These are phyloP conservation scores for Aphelenchoides fujianensis DNA, from an alignment of 1,140 invertebrate genomes.

Conservation along the genomic window DNA sequence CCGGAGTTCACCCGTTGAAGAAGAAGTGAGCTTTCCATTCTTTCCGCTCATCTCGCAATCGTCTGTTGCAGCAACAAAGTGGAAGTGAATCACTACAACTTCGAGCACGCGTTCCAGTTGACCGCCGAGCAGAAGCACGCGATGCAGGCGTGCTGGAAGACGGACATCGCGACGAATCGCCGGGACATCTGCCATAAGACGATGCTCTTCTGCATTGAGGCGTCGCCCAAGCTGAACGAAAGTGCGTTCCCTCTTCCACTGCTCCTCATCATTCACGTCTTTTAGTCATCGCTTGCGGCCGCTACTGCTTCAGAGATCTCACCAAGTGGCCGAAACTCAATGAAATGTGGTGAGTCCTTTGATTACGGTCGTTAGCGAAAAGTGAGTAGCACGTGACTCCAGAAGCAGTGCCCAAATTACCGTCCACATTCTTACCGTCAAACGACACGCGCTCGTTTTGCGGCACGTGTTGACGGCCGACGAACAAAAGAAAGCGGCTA, in stretches of 20 bases:
- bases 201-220: constrained; percentile 58
- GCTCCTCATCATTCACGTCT: too few species aligned
- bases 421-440: too few species aligned
- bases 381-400: too few species aligned
- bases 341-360: constrained; percentile 46
- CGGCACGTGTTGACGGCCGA: too few species aligned
- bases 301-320: constrained; percentile 52
- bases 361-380: too few species aligned
- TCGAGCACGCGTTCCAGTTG: not conserved
- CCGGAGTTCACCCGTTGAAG: not conserved
- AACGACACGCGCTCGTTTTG: too few species aligned
- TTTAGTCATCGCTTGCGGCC: constrained; percentile 49
- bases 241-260: too few species aligned
- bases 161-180: constrained; percentile 10
- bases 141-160: constrained; percentile 25
- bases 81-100: not conserved
- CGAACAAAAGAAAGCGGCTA: too few species aligned
- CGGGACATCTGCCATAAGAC: constrained; percentile 56
- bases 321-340: constrained; percentile 57
- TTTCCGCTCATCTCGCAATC: too few species aligned
- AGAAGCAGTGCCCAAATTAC: too few species aligned
- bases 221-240: constrained; percentile 55
- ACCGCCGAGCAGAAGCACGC: constrained; percentile 17
- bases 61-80: too few species aligned
- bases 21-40: not conserved